These are phyloP conservation scores for Pachycephala philippinensis DNA, from an alignment of 2,113 vertebrate genomes.

Conservation along the genomic window DNA sequence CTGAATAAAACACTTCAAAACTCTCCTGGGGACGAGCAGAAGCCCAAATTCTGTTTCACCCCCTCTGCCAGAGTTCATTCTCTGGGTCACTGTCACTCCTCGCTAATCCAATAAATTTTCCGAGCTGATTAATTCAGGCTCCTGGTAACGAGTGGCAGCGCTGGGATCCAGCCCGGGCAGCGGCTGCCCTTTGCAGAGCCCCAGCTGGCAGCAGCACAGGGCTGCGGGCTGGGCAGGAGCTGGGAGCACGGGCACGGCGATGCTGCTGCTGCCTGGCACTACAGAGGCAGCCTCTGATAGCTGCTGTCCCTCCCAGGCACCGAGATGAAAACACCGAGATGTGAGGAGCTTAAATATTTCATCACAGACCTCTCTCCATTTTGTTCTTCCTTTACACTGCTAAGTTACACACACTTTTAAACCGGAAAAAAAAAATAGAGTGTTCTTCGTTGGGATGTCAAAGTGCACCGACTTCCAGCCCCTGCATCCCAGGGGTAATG, in stretches of 20 bases:
- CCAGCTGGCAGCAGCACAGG: background rate
- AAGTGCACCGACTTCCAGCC: background rate
- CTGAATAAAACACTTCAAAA: background rate
- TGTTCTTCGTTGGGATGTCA: background rate
- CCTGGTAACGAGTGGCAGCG: background rate
- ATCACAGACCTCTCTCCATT: background rate
- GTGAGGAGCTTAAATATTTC: background rate
- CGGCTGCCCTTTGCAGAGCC: background rate
- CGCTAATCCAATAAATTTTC: background rate
- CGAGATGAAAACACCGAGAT: background rate
- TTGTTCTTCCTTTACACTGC: constrained; percentile 27
- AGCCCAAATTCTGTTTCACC: background rate
- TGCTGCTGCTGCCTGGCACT: background rate
- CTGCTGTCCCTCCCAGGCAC: background rate
- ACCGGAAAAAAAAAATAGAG: no score
- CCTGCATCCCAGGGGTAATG: background rate
- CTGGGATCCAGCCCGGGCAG: background rate
- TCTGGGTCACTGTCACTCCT: background rate
- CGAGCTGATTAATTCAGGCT: background rate
- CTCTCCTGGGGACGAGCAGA: background rate
- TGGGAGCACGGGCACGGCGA: background rate
- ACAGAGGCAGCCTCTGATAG: background rate
- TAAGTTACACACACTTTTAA: background rate
- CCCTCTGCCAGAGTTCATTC: background rate
- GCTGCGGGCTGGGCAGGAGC: background rate